These are phyloP conservation scores for Hololepta plana DNA, from an alignment of 2,888 invertebrate species.

Conservation along the genomic window DNA sequence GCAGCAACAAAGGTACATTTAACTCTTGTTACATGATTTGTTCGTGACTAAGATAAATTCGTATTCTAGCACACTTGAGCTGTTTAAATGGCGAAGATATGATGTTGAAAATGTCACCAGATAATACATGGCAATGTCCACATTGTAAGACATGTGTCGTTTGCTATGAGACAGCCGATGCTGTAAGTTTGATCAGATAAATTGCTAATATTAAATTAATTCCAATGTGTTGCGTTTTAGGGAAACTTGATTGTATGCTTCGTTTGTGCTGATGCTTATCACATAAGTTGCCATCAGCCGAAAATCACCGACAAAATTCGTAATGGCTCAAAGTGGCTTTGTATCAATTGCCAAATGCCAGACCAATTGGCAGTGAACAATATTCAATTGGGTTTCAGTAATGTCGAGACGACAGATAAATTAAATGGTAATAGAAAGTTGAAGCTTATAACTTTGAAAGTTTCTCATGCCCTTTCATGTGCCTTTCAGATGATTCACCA, in stretches of 20 bases:
- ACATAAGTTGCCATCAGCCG: conserved; percentile 63
- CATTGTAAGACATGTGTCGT: conserved; percentile 76
- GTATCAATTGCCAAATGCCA: conserved; percentile 40
- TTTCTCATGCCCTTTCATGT: conserved; percentile 2
- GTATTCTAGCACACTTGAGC: conserved; percentile 40
- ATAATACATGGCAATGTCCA: conserved; percentile 72
- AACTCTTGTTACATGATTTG: background rate
- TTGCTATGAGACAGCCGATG: conserved; percentile 60
- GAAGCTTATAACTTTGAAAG: background rate
- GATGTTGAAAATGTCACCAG: conserved; percentile 41
- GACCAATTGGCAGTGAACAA: conserved; percentile 23
- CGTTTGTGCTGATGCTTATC: conserved; percentile 72
- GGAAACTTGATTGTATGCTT: conserved; percentile 52
- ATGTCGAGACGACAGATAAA: conserved; percentile 11
- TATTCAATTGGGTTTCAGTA: conserved; percentile 22
- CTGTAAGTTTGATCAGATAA: conserved; percentile 34
- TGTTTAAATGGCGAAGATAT: conserved; percentile 52
- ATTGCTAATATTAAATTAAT: no score
- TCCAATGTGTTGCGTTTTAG: conserved; percentile 13
- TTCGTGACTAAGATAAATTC: background rate
- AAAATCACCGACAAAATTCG: conserved; percentile 37
- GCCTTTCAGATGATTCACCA: conserved; percentile 1
- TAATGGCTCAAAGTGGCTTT: conserved; percentile 50
- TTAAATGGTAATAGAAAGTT: conserved; percentile 5
- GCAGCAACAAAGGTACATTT: conserved; percentile 44